Percentiles rank a stretch among this genome's conserved stretches.
These are phyloP conservation scores for Myopa tessellatipennis DNA, from an alignment of 2,888 invertebrate species.

Conservation along the genomic window DNA sequence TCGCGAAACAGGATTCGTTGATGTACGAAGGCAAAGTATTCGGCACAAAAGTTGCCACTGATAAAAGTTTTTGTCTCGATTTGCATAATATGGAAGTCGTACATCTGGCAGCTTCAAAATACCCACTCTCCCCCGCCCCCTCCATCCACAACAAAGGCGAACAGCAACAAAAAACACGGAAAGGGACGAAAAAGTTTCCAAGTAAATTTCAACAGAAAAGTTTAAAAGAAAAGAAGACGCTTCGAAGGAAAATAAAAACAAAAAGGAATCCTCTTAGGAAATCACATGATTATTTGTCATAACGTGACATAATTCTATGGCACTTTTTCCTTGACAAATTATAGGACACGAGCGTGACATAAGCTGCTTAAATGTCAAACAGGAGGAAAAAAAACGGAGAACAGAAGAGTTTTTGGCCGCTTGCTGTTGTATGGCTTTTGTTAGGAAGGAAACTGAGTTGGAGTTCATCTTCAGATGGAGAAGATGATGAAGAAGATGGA, in stretches of 20 bases:
- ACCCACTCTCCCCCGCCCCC: no score
- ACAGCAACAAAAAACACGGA: background rate
- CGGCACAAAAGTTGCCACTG: no score
- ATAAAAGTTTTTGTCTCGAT: no score
- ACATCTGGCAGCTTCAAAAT: no score
- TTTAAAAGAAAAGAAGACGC: background rate
- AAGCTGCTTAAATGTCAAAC: slow-evolving; percentile 3
- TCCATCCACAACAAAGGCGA: background rate
- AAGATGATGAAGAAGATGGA: background rate
- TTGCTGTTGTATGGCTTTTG: no score
- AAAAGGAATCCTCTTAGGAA: background rate
- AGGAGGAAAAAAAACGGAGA: background rate
- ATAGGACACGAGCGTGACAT: slow-evolving; percentile 35
- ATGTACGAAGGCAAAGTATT: no score
- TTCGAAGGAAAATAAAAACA: background rate
- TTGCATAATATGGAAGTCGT: no score
- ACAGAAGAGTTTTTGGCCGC: background rate
- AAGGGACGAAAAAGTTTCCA: background rate
- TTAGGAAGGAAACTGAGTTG: background rate
- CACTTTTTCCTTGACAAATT: slow-evolving; percentile 44
- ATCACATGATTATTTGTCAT: slow-evolving; percentile 45
- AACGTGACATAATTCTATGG: slow-evolving; percentile 44
- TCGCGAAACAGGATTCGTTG: no score
- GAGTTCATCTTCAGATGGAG: background rate
- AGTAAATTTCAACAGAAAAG: background rate